These are phyloP conservation scores for Todus mexicanus DNA, from an alignment of 2,797 vertebrate species.

Conservation along the genomic window DNA sequence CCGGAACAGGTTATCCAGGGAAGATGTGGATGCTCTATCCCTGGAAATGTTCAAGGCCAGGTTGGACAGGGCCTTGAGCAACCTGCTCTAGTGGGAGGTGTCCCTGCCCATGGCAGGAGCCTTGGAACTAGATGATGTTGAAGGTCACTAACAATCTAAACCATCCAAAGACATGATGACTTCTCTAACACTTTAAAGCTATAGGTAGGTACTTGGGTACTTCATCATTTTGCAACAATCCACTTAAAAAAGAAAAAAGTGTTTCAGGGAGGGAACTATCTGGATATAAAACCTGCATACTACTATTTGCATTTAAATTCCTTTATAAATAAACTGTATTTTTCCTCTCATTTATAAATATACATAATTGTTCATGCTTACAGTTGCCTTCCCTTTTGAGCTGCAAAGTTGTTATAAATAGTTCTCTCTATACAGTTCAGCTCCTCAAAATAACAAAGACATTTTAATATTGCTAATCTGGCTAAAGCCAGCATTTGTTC, in stretches of 20 bases:
- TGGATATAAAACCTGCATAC: not conserved
- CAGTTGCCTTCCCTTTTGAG: not conserved
- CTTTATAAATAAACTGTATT: not conserved
- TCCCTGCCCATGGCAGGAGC: too few relatives aligned
- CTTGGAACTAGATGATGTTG: too few relatives aligned
- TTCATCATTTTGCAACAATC: not conserved
- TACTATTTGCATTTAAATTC: not conserved
- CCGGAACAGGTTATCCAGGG: too few relatives aligned
- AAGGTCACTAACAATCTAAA: too few relatives aligned
- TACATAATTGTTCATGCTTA: not conserved
- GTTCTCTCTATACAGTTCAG: not conserved
- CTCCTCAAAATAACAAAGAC: constrained; percentile 5
- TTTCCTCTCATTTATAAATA: not conserved
- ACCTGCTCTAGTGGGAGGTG: too few relatives aligned
- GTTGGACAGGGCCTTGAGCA: too few relatives aligned
- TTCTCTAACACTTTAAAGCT: not conserved
- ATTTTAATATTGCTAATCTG: constrained; percentile 12
- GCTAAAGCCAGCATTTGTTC: constrained; percentile 18
- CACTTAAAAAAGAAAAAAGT: not conserved
- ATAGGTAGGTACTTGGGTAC: not conserved
- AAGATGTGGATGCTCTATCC: too few relatives aligned
- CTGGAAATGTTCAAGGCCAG: too few relatives aligned
- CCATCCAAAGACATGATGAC: too few relatives aligned
- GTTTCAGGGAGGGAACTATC: not conserved
- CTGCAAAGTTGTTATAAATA: constrained; percentile 15